Evolutionary conservation across 2,113 vertebrate genomes (phyloP).

Genomic region (Anhinga rufa): DNA sequence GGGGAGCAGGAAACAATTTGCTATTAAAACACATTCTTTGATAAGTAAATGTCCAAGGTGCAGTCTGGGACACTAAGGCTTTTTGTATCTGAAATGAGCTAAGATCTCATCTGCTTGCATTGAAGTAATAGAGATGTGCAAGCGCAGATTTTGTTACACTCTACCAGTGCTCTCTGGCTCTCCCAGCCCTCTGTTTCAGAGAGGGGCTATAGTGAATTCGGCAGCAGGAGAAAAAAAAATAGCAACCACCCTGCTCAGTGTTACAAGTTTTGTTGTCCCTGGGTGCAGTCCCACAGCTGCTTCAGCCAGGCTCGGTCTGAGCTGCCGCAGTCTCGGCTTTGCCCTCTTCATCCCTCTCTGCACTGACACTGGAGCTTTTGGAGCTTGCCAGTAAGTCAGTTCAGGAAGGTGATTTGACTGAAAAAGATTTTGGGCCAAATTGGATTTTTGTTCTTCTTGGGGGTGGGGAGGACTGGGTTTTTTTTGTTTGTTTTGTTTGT

Average conservation of each 20-base stretch:
- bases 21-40: background rate
- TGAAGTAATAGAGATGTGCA: background rate
- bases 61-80: background rate
- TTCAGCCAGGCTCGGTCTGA: fast-evolving
- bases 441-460: background rate
- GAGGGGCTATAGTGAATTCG: background rate
- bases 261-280: background rate
- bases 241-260: background rate
- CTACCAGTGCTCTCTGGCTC: background rate
- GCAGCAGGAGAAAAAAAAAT: background rate
- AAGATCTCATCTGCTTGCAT: background rate
- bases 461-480: fast-evolving
- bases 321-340: fast-evolving
- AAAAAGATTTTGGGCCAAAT: background rate
- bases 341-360: background rate
- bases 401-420: background rate
- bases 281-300: background rate
- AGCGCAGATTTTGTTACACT: background rate
- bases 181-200: background rate
- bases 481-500: too few relatives aligned
- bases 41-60: background rate
- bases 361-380: background rate
- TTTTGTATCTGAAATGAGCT: background rate
- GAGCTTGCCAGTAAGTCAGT: background rate
- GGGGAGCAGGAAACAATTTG: background rate